Evolutionary conservation across 2,797 vertebrate genomes (phyloP), one percentile per base, ranked within the genome.

Genomic region (Thamnophis elegans): DNA sequence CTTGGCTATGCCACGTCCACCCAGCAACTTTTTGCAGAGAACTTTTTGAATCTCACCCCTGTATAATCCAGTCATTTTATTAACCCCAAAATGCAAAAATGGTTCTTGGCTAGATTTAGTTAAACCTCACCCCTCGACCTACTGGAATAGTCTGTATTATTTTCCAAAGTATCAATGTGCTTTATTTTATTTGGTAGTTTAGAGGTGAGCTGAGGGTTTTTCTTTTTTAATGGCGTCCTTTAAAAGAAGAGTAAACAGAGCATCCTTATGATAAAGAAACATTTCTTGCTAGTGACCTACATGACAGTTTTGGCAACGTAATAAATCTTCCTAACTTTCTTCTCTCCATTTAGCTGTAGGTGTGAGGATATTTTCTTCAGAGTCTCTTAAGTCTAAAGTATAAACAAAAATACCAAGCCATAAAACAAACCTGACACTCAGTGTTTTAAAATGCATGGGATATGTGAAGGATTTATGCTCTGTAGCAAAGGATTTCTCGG

Each of bases 251-350:
- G 12, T 85, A 93, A 93, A 47, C 85, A 91, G 82, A 90, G 88
- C 92, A 92, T 8, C 89, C 89, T 93, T 93, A 87, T 0, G 3
- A 91, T 94, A 85, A 92, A 93, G 90, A 95, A 93, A 94, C 87
- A 94, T 93, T 94, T 56, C 42, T 65, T 6, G 0, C 94, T 95
- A 78, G 51, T 91, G 94, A 62, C 56, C 32, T 88, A 2, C 92
- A 82, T 54, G 93, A 94, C 95, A 95, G 51, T 54, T 91, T 87
- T 92, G 92, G 90, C 92, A 96, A 89, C 4, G 32, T 91, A 91
- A 93, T 95, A 94, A 94, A 95, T 96, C 92, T 95, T 95, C 93
- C 89, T 88, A 92, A 94, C 90, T 82, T 96, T 95, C 93, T 91
- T 91, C 86, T 92, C 92, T 92, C 88, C 89, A 58, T 94, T 95